Base-by-base conservation (phyloP, 2,113 vertebrate species). In the Pterocles orientalis region DNA sequence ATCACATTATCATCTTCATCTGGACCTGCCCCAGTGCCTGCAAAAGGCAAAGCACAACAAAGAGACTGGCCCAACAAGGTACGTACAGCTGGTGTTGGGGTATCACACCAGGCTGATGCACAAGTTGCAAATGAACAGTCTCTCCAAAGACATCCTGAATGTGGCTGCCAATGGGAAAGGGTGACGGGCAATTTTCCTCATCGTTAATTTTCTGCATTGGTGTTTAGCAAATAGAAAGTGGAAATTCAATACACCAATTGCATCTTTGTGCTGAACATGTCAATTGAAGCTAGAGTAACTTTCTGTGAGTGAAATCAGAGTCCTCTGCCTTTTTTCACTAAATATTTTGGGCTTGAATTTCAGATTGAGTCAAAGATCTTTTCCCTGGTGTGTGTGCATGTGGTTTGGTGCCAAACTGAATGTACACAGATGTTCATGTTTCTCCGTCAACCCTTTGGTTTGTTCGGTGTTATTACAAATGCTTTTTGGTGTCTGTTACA, bases 391-490 rank as follows among this genome's bases (percentile, higher is more conserved):
- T 19, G 7, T 14, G 14, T 11, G 34, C 51, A 23, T 26, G n/a
- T 45, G 33, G 12, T 39, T 88, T 68, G 33, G 26, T 41, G 58
- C n/a, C 65, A 20, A 69, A 12, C 33, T 18, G 48, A 71, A 24
- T 17, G 14, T 26, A 17, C 2, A 3, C 0, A 12, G 34, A 56
- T 28, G 9, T 61, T 31, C 3, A 0, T 39, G 8, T 48, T 86
- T n/a, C 34, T 36, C 23, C 56, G 1, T 58, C n/a, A 11, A 12
- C 15, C 25, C 4, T 51, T 19, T 34, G 12, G 12, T 76, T 92
- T 48, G 28, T 29, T 57, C 62, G 17, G 15, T 39, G 41, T n/a
- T 47, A 23, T 5, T 23, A 65, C 19, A 66, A 71, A 54, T 18
- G 12, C 3, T 17, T 77, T 77, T 54, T 75, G 20, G 47, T 20